Evolutionary conservation across 2,113 vertebrate species (phyloP).

Genomic region (Gallinago undulata): DNA sequence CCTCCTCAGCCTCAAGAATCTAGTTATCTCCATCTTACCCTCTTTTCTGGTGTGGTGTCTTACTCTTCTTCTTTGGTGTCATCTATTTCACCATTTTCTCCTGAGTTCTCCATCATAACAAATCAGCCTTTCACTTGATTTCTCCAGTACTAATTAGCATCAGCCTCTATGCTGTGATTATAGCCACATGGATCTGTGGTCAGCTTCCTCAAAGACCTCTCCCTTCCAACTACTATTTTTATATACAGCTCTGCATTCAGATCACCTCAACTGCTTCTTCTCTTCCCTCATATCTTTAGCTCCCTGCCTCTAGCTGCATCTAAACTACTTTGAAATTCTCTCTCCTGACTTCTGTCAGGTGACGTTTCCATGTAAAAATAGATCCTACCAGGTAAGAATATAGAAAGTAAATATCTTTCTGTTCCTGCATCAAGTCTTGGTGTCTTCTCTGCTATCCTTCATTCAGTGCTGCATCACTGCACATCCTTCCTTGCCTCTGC

Average conservation of each 20-base stretch:
- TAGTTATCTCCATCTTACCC: not conserved
- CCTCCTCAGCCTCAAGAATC: not conserved
- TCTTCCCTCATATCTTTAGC: not conserved
- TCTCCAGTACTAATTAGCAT: not conserved
- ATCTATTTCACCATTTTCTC: not conserved
- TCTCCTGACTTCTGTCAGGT: not conserved
- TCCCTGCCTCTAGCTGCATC: not conserved
- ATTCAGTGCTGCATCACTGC: not conserved
- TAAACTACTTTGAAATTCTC: not conserved
- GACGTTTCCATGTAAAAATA: slow-evolving; percentile 38
- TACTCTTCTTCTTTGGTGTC: not conserved
- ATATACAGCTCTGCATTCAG: not conserved
- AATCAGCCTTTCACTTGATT: not conserved
- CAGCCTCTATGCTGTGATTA: not conserved
- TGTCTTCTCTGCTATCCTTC: not conserved
- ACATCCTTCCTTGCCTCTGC: not conserved
- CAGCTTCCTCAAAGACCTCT: not conserved
- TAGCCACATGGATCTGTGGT: not conserved
- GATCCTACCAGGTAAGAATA: not conserved
- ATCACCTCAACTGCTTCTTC: not conserved
- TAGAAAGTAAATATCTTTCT: not conserved
- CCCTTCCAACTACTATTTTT: not conserved
- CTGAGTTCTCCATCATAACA: not conserved
- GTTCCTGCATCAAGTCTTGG: not conserved
- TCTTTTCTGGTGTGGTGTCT: not conserved